Base-by-base conservation (phyloP, 2,888 invertebrate species). In the Acanthopleura granulata region DNA sequence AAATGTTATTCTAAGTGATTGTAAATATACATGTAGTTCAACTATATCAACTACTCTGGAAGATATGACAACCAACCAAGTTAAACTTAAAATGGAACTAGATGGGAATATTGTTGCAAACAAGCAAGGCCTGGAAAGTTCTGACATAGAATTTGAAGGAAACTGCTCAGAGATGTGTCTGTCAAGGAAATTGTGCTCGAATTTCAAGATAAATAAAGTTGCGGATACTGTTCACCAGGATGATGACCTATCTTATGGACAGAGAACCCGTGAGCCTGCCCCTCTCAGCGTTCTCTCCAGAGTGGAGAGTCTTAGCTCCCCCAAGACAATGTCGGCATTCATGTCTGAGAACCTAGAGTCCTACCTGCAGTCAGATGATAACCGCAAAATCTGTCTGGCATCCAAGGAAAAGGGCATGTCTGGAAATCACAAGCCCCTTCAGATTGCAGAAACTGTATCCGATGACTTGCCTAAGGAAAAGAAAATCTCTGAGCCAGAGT, bases 211-310 rank as follows among this genome's bases (percentile, higher is more conserved):
- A 12, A 12, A 12, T 57, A 57, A 57, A n/a, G 6, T 57, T 3
- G 22, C 22, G 3, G 12, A n/a, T 18, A 12, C 57, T 22, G 40
- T 40, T 40, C 1, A 18, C 18, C 57, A 57, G 22, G 57, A 57
- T n/a, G 57, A 57, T 57, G 57, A 57, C 57, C 22, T 57, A 14
- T 25, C 16, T 22, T 66, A 27, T 25, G 66, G 71, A 49, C 71
- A 49, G 49, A n/a, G 50, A 74, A 80, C 78, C n/a, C 78, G 78
- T 72, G 81, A 84, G 71, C 85, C 85, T 14, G 78, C 77, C 57
- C 82, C 85, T 12, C 74, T 85, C 27, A 78, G 79, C 25, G 78
- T 85, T 15, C 72, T 85, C n/a, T 74, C 74, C 62, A 78, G 74
- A 40, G 72, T 80, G 15, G 85, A 85, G 40, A 16, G n/a, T 18